phyloP scores from a whole-genome alignment of 2,113 vertebrate species.

The Scophthalmus maximus region DNA sequence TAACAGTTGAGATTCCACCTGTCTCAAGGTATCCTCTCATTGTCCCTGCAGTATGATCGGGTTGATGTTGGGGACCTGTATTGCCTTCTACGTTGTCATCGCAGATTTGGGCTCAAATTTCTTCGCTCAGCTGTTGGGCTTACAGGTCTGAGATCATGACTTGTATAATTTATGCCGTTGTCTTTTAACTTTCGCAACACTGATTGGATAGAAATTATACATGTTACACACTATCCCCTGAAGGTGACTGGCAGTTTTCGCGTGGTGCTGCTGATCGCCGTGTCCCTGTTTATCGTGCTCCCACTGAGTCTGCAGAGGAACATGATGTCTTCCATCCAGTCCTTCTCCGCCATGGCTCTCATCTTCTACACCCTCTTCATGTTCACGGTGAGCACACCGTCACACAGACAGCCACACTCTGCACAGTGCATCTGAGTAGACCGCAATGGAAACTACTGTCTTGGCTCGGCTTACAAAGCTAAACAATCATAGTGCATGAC shows the following conservation, averaged over 20 bases:
- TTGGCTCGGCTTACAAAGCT: not conserved
- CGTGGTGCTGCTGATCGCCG: constrained; percentile 87
- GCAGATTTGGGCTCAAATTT: constrained; percentile 96
- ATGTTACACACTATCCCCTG: not conserved
- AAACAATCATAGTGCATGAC: not conserved
- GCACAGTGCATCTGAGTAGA: not conserved
- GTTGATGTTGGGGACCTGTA: constrained; percentile 97
- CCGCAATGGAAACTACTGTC: not conserved
- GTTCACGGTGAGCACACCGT: constrained; percentile 91
- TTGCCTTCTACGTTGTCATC: constrained; percentile 98
- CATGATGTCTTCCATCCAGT: constrained; percentile 98
- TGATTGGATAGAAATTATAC: not conserved
- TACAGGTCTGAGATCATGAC: constrained; percentile 84
- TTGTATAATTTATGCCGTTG: not conserved
- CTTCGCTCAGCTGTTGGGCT: constrained; percentile 91
- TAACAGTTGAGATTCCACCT: not conserved
- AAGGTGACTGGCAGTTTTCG: constrained; percentile 91
- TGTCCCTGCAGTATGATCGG: constrained; percentile 90
- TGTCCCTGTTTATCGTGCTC: constrained; percentile 94
- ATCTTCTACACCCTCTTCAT: constrained; percentile 96
- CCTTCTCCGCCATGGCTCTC: constrained; percentile 98
- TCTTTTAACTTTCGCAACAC: not conserved
- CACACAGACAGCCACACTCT: not conserved
- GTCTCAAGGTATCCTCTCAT: not conserved
- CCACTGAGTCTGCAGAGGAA: constrained; percentile 97